phyloP scores from a whole-genome alignment of 2,113 vertebrate species.

The Xenus cinereus region DNA sequence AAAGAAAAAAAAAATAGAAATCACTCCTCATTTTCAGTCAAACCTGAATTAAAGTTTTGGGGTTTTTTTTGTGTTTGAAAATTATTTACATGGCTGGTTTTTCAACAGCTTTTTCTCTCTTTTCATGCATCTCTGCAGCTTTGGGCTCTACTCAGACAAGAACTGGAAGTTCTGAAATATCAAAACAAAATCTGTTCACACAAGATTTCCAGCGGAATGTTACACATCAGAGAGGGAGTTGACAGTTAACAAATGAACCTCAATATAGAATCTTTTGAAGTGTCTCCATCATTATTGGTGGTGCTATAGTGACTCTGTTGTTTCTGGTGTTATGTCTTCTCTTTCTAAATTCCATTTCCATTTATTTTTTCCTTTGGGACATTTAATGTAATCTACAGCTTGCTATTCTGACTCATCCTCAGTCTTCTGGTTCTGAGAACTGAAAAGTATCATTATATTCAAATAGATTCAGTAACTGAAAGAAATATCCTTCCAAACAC shows the following conservation, averaged over 20 bases:
- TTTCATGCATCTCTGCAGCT: background rate
- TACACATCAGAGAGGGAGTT: background rate
- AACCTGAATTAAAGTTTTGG: background rate
- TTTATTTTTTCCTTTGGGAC: background rate
- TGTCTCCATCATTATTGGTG: background rate
- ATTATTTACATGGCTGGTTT: background rate
- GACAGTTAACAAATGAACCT: background rate
- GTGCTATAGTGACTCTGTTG: background rate
- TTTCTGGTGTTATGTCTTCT: background rate
- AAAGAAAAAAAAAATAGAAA: background rate
- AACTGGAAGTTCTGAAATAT: background rate
- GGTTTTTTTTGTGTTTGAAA: background rate
- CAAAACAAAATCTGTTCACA: background rate
- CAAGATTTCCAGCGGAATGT: background rate
- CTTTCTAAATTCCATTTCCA: background rate
- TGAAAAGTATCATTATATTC: constrained; percentile 43
- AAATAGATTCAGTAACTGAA: background rate
- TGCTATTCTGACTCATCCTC: constrained; percentile 29
- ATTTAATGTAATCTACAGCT: background rate
- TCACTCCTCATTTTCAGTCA: background rate
- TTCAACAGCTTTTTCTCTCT: background rate
- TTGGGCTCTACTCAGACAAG: background rate
- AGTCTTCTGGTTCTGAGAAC: background rate
- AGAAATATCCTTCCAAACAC: background rate
- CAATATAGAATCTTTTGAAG: background rate